A percentile compares a stretch with the other conserved stretches of the same genome.
Evolutionary conservation across 2,888 invertebrate species (phyloP).

Genomic region (Tyria jacobaeae): DNA sequence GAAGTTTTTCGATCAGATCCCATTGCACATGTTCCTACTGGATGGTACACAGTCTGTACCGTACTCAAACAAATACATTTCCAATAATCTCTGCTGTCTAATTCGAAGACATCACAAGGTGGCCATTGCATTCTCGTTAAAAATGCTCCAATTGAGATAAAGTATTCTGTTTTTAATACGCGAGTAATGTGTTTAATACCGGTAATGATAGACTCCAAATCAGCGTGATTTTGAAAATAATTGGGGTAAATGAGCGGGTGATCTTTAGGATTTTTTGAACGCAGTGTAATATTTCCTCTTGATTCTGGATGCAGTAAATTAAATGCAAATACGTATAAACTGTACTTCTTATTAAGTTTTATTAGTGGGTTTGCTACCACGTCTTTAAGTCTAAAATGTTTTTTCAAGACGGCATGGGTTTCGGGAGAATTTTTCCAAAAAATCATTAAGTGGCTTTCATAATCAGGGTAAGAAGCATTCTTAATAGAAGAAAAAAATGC

Average conservation of each 20-base stretch:
- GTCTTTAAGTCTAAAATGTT: constrained; percentile 49
- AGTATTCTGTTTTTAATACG: constrained; percentile 46
- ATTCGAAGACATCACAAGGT: constrained; percentile 52
- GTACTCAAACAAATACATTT: constrained; percentile 77
- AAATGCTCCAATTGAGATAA: constrained; percentile 32
- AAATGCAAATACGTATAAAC: constrained; percentile 65
- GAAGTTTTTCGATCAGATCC: constrained; percentile 69
- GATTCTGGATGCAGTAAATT: constrained; percentile 81
- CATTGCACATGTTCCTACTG: constrained; percentile 88
- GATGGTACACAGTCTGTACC: constrained; percentile 87
- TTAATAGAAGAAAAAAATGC: constrained; percentile 58
- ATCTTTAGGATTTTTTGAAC: constrained; percentile 1
- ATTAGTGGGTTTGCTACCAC: constrained; percentile 53
- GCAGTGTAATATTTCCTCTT: constrained; percentile 63
- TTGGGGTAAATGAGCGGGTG: constrained; percentile 8
- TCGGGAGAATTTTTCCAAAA: constrained; percentile 62
- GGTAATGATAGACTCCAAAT: constrained; percentile 68
- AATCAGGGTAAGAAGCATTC: constrained; percentile 62
- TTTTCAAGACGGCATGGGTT: constrained; percentile 1
- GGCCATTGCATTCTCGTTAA: constrained; percentile 58
- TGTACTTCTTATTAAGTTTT: constrained; percentile 56
- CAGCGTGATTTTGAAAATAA: constrained; percentile 61
- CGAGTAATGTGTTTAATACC: constrained; percentile 63
- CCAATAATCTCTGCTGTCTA: constrained; percentile 63
- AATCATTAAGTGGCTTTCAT: constrained; percentile 54